These are phyloP conservation scores for Eupleurogrammus muticus DNA, from an alignment of 2,797 vertebrate species.

Conservation along the genomic window DNA sequence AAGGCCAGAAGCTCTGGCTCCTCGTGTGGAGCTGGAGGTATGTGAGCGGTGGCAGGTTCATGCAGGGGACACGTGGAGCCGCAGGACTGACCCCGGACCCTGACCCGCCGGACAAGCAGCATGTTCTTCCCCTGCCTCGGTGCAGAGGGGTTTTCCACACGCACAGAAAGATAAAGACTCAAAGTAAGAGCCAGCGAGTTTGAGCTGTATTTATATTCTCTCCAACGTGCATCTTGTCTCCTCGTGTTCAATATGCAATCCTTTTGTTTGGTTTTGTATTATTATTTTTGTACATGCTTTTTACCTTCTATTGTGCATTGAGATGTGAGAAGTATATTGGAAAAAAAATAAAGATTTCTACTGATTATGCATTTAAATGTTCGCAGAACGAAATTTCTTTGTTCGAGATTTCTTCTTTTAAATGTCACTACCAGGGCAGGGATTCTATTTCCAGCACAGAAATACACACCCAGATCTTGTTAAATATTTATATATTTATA, in stretches of 20 bases:
- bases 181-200: slow-evolving; percentile 53
- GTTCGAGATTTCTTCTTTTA: slow-evolving; percentile 12
- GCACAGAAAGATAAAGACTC: slow-evolving; percentile 60
- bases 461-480: neutral
- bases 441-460: neutral
- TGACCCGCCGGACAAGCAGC: slow-evolving; percentile 95
- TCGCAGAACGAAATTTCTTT: slow-evolving; percentile 31
- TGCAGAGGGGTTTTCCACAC: slow-evolving; percentile 74
- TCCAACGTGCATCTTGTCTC: slow-evolving; percentile 66
- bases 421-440: neutral
- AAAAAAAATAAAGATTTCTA: slow-evolving; percentile 84
- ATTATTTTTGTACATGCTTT: slow-evolving; percentile 85
- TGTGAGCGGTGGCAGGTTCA: slow-evolving; percentile 98
- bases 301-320: slow-evolving; percentile 80
- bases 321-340: slow-evolving; percentile 82
- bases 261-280: slow-evolving; percentile 56
- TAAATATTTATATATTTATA: neutral
- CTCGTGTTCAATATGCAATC: slow-evolving; percentile 75
- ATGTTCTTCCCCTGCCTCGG: slow-evolving; percentile 85
- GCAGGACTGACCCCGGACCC: slow-evolving; percentile 97
- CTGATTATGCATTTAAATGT: slow-evolving; percentile 72
- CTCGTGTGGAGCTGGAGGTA: slow-evolving; percentile 88
- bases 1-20: slow-evolving; percentile 87
- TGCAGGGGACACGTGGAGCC: slow-evolving; percentile 98
- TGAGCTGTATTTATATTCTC: slow-evolving; percentile 64